phyloP scores from a whole-genome alignment of 2,113 vertebrate genomes.

The Nansenia antarctica region DNA sequence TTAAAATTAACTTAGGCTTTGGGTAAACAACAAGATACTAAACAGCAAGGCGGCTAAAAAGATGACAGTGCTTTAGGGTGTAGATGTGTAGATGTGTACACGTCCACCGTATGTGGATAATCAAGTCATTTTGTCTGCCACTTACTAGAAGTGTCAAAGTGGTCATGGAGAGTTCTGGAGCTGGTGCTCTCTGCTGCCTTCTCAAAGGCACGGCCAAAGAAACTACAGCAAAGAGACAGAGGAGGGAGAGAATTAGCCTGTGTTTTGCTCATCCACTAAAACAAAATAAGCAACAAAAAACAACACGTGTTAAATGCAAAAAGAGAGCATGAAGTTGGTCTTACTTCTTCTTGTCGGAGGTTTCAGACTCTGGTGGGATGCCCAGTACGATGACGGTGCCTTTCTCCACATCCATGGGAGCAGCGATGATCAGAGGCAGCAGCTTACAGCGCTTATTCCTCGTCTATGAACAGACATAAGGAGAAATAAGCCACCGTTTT shows the following conservation, averaged over 20 bases:
- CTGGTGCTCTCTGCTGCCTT: conserved; percentile 94
- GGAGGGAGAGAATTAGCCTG: neutral
- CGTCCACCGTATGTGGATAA: too few relatives aligned
- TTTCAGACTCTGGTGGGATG: conserved; percentile 89
- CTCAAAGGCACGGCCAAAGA: conserved; percentile 96
- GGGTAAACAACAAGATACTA: too few relatives aligned
- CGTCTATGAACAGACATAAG: conserved; percentile 72
- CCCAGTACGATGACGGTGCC: conserved; percentile 91
- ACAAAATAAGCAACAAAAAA: neutral
- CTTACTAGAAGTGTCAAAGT: conserved; percentile 93
- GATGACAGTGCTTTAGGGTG: too few relatives aligned
- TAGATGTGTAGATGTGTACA: too few relatives aligned
- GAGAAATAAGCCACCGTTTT: neutral
- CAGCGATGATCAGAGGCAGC: conserved; percentile 90
- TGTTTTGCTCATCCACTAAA: neutral
- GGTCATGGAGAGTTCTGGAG: conserved; percentile 90
- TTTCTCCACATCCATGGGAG: conserved; percentile 87
- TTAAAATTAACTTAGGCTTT: too few relatives aligned
- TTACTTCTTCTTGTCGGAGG: conserved; percentile 96
- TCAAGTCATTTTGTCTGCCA: too few relatives aligned
- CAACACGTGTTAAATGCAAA: neutral
- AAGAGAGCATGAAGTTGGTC: too few relatives aligned
- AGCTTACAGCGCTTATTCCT: conserved; percentile 94
- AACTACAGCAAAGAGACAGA: conserved; percentile 70
- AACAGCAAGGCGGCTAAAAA: too few relatives aligned